Conservation (phyloP, 2,797 vertebrate genomes). For the Coluber constrictor region DNA sequence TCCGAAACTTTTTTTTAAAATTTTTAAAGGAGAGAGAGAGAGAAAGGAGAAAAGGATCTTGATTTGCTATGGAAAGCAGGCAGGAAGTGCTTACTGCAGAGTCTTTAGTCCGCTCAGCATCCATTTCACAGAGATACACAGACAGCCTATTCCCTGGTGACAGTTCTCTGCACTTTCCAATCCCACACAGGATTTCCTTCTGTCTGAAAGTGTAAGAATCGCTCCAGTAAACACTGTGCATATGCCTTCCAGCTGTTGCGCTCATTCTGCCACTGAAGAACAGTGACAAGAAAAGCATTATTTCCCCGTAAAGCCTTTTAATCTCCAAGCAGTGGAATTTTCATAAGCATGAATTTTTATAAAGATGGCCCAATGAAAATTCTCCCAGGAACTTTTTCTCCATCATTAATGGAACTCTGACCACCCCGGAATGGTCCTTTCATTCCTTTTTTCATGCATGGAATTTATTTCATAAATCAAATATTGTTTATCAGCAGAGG, state of each 20-base stretch:
- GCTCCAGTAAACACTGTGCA: constrained; percentile 72
- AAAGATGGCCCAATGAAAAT: not conserved
- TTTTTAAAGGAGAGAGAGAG: not conserved
- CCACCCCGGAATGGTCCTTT: constrained; percentile 21
- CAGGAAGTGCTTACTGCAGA: constrained; percentile 60
- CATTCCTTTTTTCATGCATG: constrained; percentile 7
- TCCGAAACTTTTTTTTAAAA: not conserved
- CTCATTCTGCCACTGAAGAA: constrained; percentile 56
- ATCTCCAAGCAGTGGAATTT: constrained; percentile 61
- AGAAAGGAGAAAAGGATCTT: constrained; percentile 39
- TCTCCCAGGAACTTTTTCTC: constrained; percentile 44
- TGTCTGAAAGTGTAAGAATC: constrained; percentile 73
- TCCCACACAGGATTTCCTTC: constrained; percentile 77
- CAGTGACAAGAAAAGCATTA: constrained; percentile 75
- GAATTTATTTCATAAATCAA: constrained; percentile 1
- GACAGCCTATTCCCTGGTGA: constrained; percentile 68
- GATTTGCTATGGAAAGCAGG: constrained; percentile 41
- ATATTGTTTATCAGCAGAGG: not conserved
- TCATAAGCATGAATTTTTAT: constrained; percentile 44
- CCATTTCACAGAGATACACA: constrained; percentile 68
- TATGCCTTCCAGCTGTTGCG: constrained; percentile 74
- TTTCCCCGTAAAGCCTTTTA: constrained; percentile 69
- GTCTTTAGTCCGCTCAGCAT: constrained; percentile 60
- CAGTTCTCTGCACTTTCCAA: constrained; percentile 62
- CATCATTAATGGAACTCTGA: constrained; percentile 59